These are phyloP conservation scores for Zeus faber DNA, from an alignment of 2,113 vertebrate genomes.

Conservation along the genomic window DNA sequence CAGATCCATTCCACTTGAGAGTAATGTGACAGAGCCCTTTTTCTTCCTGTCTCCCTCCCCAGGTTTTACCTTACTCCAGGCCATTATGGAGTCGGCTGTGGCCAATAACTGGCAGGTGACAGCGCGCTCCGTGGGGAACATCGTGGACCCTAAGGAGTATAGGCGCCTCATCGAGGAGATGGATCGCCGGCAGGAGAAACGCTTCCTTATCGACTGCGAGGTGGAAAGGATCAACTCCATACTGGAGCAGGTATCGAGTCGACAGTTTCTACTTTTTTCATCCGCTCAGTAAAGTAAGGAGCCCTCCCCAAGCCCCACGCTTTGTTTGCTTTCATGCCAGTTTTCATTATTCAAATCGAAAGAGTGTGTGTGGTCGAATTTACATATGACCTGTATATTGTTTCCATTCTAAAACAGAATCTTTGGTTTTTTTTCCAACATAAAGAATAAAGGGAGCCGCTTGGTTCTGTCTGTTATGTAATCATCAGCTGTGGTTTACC, in stretches of 20 bases:
- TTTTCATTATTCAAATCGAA: too few species aligned
- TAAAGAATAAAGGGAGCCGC: too few species aligned
- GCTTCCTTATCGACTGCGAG: slow-evolving; percentile 96
- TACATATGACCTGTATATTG: too few species aligned
- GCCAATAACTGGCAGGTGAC: slow-evolving; percentile 99
- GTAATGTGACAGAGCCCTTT: slow-evolving; percentile 42
- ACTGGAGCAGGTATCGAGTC: slow-evolving; percentile 87
- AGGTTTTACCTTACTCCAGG: slow-evolving; percentile 97
- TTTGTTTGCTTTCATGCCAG: too few species aligned
- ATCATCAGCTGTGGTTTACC: too few species aligned
- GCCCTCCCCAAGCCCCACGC: too few species aligned
- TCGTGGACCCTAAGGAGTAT: slow-evolving; percentile 90
- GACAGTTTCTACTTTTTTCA: neutral
- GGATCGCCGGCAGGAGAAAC: slow-evolving; percentile 96
- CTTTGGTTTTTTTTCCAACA: too few species aligned
- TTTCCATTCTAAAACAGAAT: too few species aligned
- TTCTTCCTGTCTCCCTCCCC: slow-evolving; percentile 48
- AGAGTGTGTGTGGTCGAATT: too few species aligned
- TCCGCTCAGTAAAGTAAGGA: too few species aligned
- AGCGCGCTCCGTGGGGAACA: slow-evolving; percentile 92
- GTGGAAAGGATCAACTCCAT: slow-evolving; percentile 93
- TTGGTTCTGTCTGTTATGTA: too few species aligned
- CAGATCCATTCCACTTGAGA: too few species aligned
- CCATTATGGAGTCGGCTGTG: slow-evolving; percentile 97
- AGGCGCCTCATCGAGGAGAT: slow-evolving; percentile 96